Conservation (phyloP, 1,140 invertebrate genomes). For the Geopemphigus sp. region DNA sequence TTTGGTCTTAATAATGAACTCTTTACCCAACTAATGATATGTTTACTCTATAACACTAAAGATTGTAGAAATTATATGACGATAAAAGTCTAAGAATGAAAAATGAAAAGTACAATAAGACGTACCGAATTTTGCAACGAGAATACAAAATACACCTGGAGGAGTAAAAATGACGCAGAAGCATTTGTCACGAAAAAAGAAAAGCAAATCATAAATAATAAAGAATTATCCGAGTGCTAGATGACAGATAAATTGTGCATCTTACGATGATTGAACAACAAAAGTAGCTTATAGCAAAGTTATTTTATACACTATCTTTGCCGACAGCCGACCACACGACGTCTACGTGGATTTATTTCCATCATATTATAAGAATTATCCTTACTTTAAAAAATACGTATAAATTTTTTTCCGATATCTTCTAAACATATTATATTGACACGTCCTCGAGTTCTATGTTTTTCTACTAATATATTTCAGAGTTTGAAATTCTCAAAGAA, state of each 20-base stretch:
- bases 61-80: not conserved
- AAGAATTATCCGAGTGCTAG: constrained; percentile 39
- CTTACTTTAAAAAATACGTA: not conserved
- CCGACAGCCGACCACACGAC: not conserved
- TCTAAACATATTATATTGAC: too few species aligned
- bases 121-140: constrained; percentile 16
- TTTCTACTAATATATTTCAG: too few species aligned
- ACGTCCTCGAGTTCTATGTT: too few species aligned
- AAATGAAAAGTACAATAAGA: constrained; percentile 34
- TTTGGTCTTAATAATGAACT: not conserved
- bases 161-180: not conserved
- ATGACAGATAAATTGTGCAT: constrained; percentile 36
- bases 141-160: constrained; percentile 11
- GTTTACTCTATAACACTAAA: not conserved
- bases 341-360: constrained; percentile 19
- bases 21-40: not conserved
- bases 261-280: constrained; percentile 38
- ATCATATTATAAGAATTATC: not conserved
- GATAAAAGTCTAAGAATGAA: too few species aligned
- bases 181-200: not conserved
- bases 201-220: constrained; percentile 50
- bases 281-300: constrained; percentile 36
- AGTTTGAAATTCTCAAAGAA: too few species aligned
- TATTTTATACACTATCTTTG: constrained; percentile 32
- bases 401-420: not conserved